These are phyloP conservation scores for Ceryle rudis DNA, from an alignment of 2,797 vertebrate genomes.

Conservation along the genomic window DNA sequence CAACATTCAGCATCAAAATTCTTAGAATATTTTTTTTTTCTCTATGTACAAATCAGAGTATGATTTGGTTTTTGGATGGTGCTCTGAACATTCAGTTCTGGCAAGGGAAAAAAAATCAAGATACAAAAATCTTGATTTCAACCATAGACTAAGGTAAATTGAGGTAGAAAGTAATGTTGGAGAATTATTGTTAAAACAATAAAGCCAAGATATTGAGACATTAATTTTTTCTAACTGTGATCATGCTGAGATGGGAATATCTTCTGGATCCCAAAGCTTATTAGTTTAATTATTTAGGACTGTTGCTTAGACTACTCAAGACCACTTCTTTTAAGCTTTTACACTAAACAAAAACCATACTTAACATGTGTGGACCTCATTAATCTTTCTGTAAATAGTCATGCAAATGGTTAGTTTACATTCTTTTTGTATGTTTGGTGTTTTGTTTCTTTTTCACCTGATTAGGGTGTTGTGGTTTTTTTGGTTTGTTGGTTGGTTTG, in stretches of 20 bases:
- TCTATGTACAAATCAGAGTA: not conserved
- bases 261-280: not conserved
- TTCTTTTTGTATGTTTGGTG: not conserved
- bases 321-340: not conserved
- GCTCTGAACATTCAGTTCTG: conserved; percentile 20
- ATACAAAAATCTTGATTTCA: not conserved
- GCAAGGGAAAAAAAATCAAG: not conserved
- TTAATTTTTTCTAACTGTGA: not conserved
- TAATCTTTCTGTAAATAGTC: not conserved
- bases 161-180: not conserved
- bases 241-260: not conserved
- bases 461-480: not conserved
- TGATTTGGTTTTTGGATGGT: conserved; percentile 24
- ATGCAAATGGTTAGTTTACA: not conserved
- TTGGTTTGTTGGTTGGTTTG: too few species aligned
- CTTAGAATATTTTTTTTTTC: not conserved
- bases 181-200: conserved; percentile 18
- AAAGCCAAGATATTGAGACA: not conserved
- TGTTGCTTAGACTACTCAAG: not conserved
- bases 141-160: not conserved
- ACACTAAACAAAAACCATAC: not conserved
- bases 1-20: not conserved
- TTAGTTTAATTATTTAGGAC: not conserved
- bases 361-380: not conserved
- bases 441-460: not conserved